Evolutionary conservation across 1,140 invertebrate genomes (phyloP).

Genomic region (Heliconius himera): DNA sequence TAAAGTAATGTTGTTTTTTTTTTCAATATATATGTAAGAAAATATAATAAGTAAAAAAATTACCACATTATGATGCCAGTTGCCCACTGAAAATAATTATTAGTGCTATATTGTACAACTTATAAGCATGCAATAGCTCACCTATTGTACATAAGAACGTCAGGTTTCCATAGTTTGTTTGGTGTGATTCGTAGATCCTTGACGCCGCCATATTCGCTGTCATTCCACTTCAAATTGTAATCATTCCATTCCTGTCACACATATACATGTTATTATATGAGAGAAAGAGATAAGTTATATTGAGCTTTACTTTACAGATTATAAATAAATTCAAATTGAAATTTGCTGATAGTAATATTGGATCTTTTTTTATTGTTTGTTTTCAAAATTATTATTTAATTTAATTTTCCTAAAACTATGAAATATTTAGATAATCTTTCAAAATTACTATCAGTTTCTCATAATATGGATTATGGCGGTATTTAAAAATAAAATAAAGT

Average conservation of each 20-base stretch:
- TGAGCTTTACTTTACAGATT: neutral
- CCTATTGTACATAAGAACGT: conserved; percentile 99
- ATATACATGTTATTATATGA: conserved; percentile 45
- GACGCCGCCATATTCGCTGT: conserved; percentile 95
- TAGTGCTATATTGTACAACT: conserved; percentile 35
- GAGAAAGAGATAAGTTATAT: conserved; percentile 28
- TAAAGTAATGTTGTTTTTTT: neutral
- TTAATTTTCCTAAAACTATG: neutral
- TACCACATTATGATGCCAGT: neutral
- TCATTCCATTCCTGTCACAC: conserved; percentile 96
- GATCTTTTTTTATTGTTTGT: neutral
- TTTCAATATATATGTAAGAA: neutral
- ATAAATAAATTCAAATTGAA: neutral
- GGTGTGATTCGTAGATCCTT: conserved; percentile 96
- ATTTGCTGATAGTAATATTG: neutral
- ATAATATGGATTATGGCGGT: neutral
- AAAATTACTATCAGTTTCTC: conserved; percentile 8
- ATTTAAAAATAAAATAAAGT: neutral
- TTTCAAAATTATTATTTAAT: neutral
- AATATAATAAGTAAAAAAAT: neutral
- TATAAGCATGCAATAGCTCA: conserved; percentile 78
- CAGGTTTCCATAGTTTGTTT: conserved; percentile 98
- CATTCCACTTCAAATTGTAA: conserved; percentile 97
- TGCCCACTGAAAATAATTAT: conserved; percentile 39
- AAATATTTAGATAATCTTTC: neutral